Percentiles rank a stretch among this genome's conserved stretches.
These are phyloP conservation scores for Carduelis carduelis DNA, from an alignment of 2,797 vertebrate genomes.

Conservation along the genomic window DNA sequence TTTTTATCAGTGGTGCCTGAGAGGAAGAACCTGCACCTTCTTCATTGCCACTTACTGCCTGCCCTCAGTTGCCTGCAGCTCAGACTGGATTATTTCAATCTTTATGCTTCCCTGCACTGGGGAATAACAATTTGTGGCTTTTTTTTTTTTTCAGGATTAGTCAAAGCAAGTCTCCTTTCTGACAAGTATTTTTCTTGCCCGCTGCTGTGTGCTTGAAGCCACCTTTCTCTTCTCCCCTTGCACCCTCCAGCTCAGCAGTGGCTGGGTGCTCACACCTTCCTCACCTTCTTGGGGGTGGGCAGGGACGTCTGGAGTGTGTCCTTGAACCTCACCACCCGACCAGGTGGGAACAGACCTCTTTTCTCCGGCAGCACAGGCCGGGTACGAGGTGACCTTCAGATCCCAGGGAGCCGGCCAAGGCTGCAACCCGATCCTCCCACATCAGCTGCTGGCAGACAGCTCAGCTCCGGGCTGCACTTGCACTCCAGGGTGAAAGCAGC, in stretches of 20 bases:
- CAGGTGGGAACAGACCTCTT: not conserved
- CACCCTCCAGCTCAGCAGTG: not conserved
- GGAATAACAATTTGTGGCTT: not conserved
- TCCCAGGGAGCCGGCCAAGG: fast-evolving
- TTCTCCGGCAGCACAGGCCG: not conserved
- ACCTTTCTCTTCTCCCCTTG: not conserved
- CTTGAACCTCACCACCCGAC: fast-evolving
- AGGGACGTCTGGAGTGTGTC: fast-evolving
- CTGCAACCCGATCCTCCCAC: not conserved
- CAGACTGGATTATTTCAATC: not conserved
- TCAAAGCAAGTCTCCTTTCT: not conserved
- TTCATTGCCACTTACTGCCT: not conserved
- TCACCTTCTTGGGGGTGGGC: fast-evolving
- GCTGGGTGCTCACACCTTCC: fast-evolving
- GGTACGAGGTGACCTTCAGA: not conserved
- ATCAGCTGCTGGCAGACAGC: not conserved
- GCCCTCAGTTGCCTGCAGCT: not conserved
- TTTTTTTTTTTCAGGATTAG: not conserved
- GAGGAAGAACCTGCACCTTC: fast-evolving
- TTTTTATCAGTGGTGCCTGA: not conserved
- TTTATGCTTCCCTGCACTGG: not conserved
- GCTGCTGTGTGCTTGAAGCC: not conserved
- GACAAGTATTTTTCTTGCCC: not conserved
- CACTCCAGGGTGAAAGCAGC: fast-evolving
- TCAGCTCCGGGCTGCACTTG: fast-evolving